These are phyloP conservation scores for Urocynchramus pylzowi DNA, from an alignment of 2,113 vertebrate species.

Conservation along the genomic window DNA sequence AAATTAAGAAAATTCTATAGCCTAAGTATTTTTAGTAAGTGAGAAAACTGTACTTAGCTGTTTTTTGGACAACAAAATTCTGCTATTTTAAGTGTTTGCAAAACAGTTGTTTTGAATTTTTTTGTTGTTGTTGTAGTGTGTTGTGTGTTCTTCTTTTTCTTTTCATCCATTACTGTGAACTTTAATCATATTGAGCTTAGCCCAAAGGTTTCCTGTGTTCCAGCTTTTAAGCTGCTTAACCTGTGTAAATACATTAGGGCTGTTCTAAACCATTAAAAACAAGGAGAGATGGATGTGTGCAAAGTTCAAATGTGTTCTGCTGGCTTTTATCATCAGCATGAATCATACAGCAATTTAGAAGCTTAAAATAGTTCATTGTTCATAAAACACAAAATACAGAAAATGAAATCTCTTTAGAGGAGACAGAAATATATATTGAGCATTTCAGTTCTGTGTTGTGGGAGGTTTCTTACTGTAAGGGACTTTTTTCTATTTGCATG, in stretches of 20 bases:
- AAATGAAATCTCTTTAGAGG: not conserved
- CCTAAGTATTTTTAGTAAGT: not conserved
- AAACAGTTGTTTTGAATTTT: not conserved
- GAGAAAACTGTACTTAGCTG: not conserved
- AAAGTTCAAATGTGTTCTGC: constrained; percentile 42
- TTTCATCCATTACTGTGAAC: constrained; percentile 7
- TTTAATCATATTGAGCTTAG: constrained; percentile 5
- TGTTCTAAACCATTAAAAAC: constrained; percentile 44
- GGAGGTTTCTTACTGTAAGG: not conserved
- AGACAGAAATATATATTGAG: not conserved
- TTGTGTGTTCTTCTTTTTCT: not conserved
- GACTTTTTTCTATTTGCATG: not conserved
- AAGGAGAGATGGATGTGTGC: constrained; percentile 26
- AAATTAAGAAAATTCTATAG: not conserved
- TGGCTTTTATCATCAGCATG: constrained; percentile 37
- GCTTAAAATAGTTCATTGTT: constrained; percentile 47
- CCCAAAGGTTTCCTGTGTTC: constrained; percentile 27
- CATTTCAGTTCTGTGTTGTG: not conserved
- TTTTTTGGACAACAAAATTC: not conserved
- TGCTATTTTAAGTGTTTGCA: not conserved
- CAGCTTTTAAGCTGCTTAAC: constrained; percentile 39
- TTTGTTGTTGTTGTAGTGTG: not conserved
- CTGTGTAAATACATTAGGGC: constrained; percentile 49
- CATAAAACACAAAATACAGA: constrained; percentile 24
- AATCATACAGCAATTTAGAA: constrained; percentile 43